These are phyloP conservation scores for Carposina sasakii DNA, from an alignment of 1,140 invertebrate genomes.

Conservation along the genomic window DNA sequence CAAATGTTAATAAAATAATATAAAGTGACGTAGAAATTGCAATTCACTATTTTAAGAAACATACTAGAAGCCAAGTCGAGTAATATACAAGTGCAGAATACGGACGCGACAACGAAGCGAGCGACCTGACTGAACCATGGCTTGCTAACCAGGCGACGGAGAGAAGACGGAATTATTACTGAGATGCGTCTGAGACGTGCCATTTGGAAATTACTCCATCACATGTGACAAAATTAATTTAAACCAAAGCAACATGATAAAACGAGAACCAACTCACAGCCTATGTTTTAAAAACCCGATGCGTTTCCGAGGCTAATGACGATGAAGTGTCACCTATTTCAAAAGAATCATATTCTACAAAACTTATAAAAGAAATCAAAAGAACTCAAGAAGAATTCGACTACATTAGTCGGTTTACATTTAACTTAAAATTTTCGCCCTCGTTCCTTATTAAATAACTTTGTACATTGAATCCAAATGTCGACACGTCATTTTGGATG, in stretches of 20 bases:
- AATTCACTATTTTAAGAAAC: constrained; percentile 45
- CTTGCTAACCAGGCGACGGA: constrained; percentile 61
- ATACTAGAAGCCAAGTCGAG: constrained; percentile 58
- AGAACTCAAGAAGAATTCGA: constrained; percentile 48
- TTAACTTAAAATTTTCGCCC: constrained; percentile 54
- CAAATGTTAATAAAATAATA: constrained; percentile 53
- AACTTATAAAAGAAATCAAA: constrained; percentile 45
- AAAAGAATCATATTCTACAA: constrained; percentile 28
- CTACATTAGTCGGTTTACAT: constrained; percentile 37
- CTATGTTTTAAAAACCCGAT: constrained; percentile 54
- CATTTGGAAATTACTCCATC: constrained; percentile 58
- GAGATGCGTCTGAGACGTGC: constrained; percentile 67
- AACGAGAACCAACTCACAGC: constrained; percentile 66
- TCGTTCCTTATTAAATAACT: constrained; percentile 69
- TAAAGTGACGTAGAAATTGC: constrained; percentile 47
- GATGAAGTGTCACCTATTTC: constrained; percentile 33
- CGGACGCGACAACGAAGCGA: constrained; percentile 57
- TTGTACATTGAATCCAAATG: constrained; percentile 74
- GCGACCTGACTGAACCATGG: constrained; percentile 20
- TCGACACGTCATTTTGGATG: constrained; percentile 72
- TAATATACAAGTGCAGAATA: constrained; percentile 57
- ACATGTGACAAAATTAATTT: constrained; percentile 42
- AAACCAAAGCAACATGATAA: constrained; percentile 54
- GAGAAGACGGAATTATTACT: constrained; percentile 67
- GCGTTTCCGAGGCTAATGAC: constrained; percentile 22